Evolutionary conservation across 2,888 invertebrate species (phyloP).

Genomic region (Hipparchia semele): DNA sequence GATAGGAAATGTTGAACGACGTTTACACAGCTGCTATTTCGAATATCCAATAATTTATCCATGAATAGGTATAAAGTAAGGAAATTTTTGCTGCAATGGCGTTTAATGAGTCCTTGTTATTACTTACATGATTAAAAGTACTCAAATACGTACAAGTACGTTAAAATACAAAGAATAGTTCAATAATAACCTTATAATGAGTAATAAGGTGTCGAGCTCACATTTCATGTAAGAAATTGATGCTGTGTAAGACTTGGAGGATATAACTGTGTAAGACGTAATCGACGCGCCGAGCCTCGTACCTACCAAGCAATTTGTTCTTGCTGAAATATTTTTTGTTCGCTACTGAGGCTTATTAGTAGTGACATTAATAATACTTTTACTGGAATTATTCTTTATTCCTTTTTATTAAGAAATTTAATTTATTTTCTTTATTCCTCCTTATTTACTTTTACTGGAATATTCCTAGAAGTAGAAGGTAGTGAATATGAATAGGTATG

Average conservation of each 20-base stretch:
- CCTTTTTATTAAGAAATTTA: background rate
- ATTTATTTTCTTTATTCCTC: too few species aligned
- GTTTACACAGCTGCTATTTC: background rate
- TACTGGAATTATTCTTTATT: background rate
- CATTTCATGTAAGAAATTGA: conserved; percentile 58
- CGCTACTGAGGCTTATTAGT: conserved; percentile 40
- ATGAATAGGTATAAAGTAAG: too few species aligned
- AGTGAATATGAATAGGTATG: too few species aligned
- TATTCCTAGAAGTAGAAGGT: too few species aligned
- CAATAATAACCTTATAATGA: background rate
- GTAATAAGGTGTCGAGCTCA: conserved; percentile 10
- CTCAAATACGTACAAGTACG: too few species aligned
- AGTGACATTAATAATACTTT: conserved; percentile 21
- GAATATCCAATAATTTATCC: too few species aligned
- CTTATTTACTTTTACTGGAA: background rate
- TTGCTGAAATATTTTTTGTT: conserved; percentile 49
- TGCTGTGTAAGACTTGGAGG: conserved; percentile 36
- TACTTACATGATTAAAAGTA: too few species aligned
- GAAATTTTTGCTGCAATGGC: too few species aligned
- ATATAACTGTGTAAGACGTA: conserved; percentile 46
- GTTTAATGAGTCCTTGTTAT: too few species aligned
- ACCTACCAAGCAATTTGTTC: conserved; percentile 55
- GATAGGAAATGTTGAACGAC: background rate
- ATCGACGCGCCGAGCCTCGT: conserved; percentile 52
- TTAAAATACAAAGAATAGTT: too few species aligned